Conservation (phyloP, 2,888 invertebrate genomes). For the Agrotis exclamationis region DNA sequence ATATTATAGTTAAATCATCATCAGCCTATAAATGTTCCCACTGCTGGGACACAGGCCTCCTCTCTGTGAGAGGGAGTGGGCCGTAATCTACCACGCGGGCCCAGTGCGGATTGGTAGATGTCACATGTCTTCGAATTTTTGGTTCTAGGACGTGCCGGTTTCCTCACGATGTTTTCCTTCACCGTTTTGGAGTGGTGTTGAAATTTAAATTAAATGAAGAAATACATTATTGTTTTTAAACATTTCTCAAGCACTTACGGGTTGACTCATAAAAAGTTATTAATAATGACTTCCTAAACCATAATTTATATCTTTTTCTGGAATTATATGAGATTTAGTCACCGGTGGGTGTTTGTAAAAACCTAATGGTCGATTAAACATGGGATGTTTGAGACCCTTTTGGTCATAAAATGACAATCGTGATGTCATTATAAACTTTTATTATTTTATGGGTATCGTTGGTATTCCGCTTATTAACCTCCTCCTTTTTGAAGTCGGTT, state of each 20-base stretch:
- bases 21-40: too few species aligned
- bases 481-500: too few species aligned
- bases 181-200: too few species aligned
- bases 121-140: too few species aligned
- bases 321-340: slow-evolving; percentile 49
- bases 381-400: slow-evolving; percentile 26
- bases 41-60: too few species aligned
- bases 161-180: too few species aligned
- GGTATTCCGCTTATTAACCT: background rate
- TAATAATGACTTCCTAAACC: slow-evolving; percentile 49
- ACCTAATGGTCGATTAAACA: slow-evolving; percentile 52
- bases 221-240: background rate
- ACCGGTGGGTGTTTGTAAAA: slow-evolving; percentile 50
- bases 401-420: slow-evolving; percentile 56
- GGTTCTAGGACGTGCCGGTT: too few species aligned
- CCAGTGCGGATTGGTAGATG: too few species aligned
- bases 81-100: too few species aligned
- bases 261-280: slow-evolving; percentile 33
- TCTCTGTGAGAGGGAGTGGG: too few species aligned
- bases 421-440: slow-evolving; percentile 41
- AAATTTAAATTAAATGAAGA: too few species aligned
- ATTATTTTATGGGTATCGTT: slow-evolving; percentile 8
- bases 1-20: too few species aligned
- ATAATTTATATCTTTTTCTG: slow-evolving; percentile 57
- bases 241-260: slow-evolving; percentile 12